Evolutionary conservation across 2,888 invertebrate species (phyloP).

Genomic region (Tinea pellionella): DNA sequence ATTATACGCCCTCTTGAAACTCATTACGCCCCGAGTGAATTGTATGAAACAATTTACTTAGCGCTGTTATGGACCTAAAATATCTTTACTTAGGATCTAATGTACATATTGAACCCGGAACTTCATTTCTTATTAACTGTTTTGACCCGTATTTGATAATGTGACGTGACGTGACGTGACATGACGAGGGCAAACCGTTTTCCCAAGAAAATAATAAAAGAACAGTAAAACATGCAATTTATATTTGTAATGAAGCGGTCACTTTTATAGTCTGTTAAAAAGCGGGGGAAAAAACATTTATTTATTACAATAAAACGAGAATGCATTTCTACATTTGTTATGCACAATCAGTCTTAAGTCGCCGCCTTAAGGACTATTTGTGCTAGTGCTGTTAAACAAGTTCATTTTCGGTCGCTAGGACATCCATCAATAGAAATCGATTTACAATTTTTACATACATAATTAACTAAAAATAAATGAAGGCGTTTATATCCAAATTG

Average conservation of each 20-base stretch:
- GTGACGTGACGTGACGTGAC: background rate
- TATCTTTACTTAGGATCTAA: constrained; percentile 2
- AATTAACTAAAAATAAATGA: too few relatives aligned
- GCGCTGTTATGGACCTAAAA: background rate
- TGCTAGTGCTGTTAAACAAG: too few relatives aligned
- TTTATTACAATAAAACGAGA: background rate
- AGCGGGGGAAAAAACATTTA: background rate
- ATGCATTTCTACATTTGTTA: too few relatives aligned
- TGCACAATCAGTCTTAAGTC: too few relatives aligned
- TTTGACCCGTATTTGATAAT: background rate
- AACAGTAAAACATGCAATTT: background rate
- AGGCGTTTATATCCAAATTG: too few relatives aligned
- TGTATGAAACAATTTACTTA: background rate
- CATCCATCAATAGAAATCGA: too few relatives aligned
- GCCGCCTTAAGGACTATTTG: too few relatives aligned
- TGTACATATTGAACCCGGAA: background rate
- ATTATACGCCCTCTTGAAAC: background rate
- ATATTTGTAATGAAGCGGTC: background rate
- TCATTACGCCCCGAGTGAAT: background rate
- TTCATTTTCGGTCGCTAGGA: too few relatives aligned
- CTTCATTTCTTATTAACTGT: background rate
- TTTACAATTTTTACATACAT: too few relatives aligned
- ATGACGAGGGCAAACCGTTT: background rate
- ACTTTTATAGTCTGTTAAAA: background rate
- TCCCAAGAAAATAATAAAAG: background rate